These are phyloP conservation scores for Corydoras sp. DNA, from an alignment of 2,113 vertebrate species.

Conservation along the genomic window DNA sequence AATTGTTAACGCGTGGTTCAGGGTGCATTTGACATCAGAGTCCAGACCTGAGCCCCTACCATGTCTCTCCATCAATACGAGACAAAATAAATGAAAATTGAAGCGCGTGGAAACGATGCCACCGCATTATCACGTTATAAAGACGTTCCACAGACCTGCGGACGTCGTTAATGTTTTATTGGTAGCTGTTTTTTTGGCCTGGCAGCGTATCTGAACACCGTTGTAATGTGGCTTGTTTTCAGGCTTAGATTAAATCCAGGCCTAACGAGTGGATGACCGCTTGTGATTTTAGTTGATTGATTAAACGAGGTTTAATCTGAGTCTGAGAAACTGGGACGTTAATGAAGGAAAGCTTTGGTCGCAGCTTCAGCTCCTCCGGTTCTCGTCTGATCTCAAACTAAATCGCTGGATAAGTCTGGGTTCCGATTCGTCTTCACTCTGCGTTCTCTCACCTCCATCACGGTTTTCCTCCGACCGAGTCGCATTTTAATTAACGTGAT, in stretches of 20 bases:
- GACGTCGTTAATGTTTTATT: too few species aligned
- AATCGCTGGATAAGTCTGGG: conserved; percentile 38
- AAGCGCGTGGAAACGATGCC: too few species aligned
- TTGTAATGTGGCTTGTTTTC: conserved; percentile 24
- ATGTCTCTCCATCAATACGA: too few species aligned
- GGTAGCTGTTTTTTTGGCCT: too few species aligned
- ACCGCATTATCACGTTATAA: too few species aligned
- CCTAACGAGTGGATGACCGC: not conserved
- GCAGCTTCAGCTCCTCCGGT: conserved; percentile 48
- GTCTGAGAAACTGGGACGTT: conserved; percentile 35
- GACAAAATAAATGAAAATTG: too few species aligned
- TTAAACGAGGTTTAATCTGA: not conserved
- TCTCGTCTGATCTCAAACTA: conserved; percentile 9
- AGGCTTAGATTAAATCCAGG: not conserved
- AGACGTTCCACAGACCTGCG: too few species aligned
- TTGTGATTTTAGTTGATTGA: not conserved
- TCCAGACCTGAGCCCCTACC: too few species aligned
- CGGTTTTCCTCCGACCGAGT: conserved; percentile 1
- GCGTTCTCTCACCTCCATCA: conserved; percentile 26
- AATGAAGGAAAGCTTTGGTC: conserved; percentile 40
- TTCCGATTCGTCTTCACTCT: conserved; percentile 38
- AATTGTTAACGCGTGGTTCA: too few species aligned
- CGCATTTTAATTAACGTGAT: too few species aligned
- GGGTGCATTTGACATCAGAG: too few species aligned
- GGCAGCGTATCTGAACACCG: not conserved